These are phyloP conservation scores for Lithobius niger DNA, from an alignment of 1,140 invertebrate species.

Conservation along the genomic window DNA sequence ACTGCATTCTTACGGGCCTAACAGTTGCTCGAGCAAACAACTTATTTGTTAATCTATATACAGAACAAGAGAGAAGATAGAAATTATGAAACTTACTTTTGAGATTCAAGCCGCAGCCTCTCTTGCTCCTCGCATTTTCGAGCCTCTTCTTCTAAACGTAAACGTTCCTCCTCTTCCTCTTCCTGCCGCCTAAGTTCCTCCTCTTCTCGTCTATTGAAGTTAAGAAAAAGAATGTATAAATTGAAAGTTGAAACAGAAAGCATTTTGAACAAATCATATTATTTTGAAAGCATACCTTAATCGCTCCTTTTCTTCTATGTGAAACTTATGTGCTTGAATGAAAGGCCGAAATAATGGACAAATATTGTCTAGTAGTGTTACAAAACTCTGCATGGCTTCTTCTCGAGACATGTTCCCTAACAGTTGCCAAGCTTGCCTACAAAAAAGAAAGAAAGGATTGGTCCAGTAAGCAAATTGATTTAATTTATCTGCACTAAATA, in stretches of 20 bases:
- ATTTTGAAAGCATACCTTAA: conserved; percentile 41
- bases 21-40: too few species aligned
- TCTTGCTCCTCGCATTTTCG: conserved; percentile 41
- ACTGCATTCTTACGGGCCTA: too few species aligned
- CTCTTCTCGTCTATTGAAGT: conserved; percentile 31
- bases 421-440: conserved; percentile 75
- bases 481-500: too few species aligned
- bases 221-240: conserved; percentile 9
- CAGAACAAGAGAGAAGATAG: too few species aligned
- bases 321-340: conserved; percentile 76
- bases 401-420: conserved; percentile 70
- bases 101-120: conserved; percentile 27
- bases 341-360: conserved; percentile 82
- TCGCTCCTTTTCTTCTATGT: conserved; percentile 58
- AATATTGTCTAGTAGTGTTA: conserved; percentile 67
- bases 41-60: too few species aligned
- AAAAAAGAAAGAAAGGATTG: too few species aligned
- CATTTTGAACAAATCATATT: too few species aligned
- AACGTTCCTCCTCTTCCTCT: conserved; percentile 41
- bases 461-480: too few species aligned
- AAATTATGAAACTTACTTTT: too few species aligned
- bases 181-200: conserved; percentile 37
- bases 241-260: too few species aligned
- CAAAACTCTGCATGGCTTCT: conserved; percentile 82
- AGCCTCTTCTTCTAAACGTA: conserved; percentile 42